Conservation (phyloP, 2,888 invertebrate genomes). For the Acholoe squamosa region DNA sequence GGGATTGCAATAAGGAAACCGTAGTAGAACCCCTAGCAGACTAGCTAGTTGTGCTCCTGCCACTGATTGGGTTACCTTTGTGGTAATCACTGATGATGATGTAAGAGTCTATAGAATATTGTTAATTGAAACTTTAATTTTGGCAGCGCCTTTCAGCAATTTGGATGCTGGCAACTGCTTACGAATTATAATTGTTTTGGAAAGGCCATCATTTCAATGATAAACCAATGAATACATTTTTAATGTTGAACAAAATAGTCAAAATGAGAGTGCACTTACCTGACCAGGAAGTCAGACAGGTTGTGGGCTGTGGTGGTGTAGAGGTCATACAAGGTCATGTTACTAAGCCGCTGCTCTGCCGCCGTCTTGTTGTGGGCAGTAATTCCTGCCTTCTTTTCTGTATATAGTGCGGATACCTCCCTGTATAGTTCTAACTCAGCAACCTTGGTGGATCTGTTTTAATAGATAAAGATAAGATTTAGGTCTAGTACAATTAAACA, state of each 20-base stretch:
- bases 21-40: no score
- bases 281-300: neutral
- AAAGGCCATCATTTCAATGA: no score
- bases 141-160: neutral
- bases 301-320: neutral
- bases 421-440: neutral
- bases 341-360: neutral
- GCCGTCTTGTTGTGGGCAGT: neutral
- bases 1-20: no score
- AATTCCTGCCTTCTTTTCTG: neutral
- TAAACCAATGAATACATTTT: no score
- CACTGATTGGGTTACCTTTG: no score
- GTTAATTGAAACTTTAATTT: no score
- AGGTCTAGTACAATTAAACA: neutral
- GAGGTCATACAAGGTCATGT: neutral
- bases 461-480: neutral
- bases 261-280: no score
- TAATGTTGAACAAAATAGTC: no score
- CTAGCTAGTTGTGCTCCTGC: no score
- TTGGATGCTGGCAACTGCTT: neutral
- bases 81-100: neutral
- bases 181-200: no score
- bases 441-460: neutral
- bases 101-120: neutral
- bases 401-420: neutral